Evolutionary conservation across 2,888 invertebrate genomes (phyloP).

Genomic region (Copidosoma aretas): DNA sequence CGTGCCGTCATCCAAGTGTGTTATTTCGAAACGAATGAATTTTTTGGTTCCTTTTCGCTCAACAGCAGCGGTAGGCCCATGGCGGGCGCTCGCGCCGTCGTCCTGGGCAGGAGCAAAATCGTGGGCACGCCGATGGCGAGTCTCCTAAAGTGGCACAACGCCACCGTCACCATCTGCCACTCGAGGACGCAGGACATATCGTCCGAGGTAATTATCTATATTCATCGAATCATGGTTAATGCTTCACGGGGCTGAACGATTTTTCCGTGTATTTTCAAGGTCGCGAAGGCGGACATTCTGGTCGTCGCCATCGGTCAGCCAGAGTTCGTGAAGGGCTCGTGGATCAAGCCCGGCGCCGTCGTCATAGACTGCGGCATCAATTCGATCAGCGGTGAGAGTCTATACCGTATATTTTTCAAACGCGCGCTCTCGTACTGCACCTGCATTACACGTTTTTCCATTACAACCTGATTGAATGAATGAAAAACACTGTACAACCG

Average conservation of each 20-base stretch:
- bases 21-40: background rate
- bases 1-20: too few species aligned
- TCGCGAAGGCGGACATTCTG: slow-evolving; percentile 87
- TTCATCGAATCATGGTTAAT: background rate
- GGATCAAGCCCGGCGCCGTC: slow-evolving; percentile 97
- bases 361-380: slow-evolving; percentile 99
- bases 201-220: slow-evolving; percentile 61
- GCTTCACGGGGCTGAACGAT: background rate
- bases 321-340: slow-evolving; percentile 89
- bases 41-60: background rate
- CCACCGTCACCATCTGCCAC: slow-evolving; percentile 97
- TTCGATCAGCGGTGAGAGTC: slow-evolving; percentile 85
- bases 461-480: too few species aligned
- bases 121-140: slow-evolving; percentile 96
- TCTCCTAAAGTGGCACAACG: slow-evolving; percentile 94
- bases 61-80: slow-evolving; percentile 75
- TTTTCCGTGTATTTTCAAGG: slow-evolving; percentile 59
- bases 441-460: background rate
- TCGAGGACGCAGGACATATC: slow-evolving; percentile 87
- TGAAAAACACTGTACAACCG: too few species aligned
- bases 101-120: slow-evolving; percentile 96
- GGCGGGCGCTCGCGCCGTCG: slow-evolving; percentile 86
- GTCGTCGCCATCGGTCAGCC: slow-evolving; percentile 95
- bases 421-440: background rate
- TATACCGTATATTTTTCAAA: slow-evolving; percentile 12